phyloP scores from a whole-genome alignment of 2,797 vertebrate genomes.

The Scolopax rusticola region DNA sequence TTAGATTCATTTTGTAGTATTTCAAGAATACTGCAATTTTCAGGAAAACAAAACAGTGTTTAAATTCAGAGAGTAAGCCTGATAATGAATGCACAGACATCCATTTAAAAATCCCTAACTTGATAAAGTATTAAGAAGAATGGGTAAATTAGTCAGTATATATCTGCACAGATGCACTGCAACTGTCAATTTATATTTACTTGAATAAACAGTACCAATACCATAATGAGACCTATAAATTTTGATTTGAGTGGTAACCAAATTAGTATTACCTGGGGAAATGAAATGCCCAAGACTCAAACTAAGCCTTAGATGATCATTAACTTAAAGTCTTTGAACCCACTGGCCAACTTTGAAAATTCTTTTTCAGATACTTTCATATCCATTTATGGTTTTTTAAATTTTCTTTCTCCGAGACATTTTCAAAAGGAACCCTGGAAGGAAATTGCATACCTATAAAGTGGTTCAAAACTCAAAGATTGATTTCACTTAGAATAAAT shows the following conservation, averaged over 20 bases:
- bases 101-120: neutral
- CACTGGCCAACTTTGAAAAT: fast-evolving
- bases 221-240: neutral
- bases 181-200: neutral
- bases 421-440: neutral
- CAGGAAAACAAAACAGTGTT: neutral
- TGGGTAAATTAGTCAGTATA: neutral
- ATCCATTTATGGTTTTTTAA: neutral
- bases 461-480: neutral
- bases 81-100: neutral
- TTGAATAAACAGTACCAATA: neutral
- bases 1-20: neutral
- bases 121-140: neutral
- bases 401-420: neutral
- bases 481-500: neutral
- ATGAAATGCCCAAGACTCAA: neutral
- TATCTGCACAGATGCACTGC: neutral
- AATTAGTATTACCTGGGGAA: neutral
- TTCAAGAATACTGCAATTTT: neutral
- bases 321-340: neutral
- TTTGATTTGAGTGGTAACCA: neutral
- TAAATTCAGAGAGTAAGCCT: neutral
- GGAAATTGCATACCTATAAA: neutral
- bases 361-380: neutral
- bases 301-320: neutral